phyloP scores from a whole-genome alignment of 2,888 invertebrate species.

The Protophormia terraenovae region DNA sequence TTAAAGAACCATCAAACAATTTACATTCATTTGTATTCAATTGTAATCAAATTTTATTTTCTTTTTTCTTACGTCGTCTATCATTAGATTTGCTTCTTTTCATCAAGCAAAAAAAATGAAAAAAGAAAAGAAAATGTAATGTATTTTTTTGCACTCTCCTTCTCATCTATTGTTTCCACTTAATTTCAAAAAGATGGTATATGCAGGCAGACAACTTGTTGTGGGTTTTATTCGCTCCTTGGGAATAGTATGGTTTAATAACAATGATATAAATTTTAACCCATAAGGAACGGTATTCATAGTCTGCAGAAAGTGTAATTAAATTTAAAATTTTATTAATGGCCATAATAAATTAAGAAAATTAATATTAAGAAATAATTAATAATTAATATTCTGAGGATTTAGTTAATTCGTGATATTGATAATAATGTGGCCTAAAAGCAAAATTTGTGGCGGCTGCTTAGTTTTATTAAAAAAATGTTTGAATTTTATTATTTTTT shows the following conservation, averaged over 20 bases:
- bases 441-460: too few relatives aligned
- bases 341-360: too few relatives aligned
- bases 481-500: too few relatives aligned
- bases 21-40: slow-evolving; percentile 71
- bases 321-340: not conserved
- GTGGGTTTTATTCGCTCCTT: slow-evolving; percentile 35
- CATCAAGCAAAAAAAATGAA: too few relatives aligned
- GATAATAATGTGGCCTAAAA: too few relatives aligned
- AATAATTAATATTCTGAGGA: too few relatives aligned
- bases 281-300: not conserved
- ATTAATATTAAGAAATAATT: too few relatives aligned
- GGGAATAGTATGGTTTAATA: slow-evolving; percentile 32
- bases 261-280: slow-evolving; percentile 51
- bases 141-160: not conserved
- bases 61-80: slow-evolving; percentile 36
- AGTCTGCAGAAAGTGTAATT: not conserved
- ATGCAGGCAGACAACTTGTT: slow-evolving; percentile 39
- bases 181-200: slow-evolving; percentile 33
- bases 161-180: not conserved
- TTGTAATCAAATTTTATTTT: slow-evolving; percentile 68
- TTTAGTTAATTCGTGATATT: too few relatives aligned
- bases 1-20: slow-evolving; percentile 68
- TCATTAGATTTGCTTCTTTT: slow-evolving; percentile 53
- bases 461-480: too few relatives aligned
- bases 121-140: not conserved